Evolutionary conservation across 2,888 invertebrate genomes (phyloP), one percentile per base, ranked within the genome.

Genomic region (Eledona agricola): DNA sequence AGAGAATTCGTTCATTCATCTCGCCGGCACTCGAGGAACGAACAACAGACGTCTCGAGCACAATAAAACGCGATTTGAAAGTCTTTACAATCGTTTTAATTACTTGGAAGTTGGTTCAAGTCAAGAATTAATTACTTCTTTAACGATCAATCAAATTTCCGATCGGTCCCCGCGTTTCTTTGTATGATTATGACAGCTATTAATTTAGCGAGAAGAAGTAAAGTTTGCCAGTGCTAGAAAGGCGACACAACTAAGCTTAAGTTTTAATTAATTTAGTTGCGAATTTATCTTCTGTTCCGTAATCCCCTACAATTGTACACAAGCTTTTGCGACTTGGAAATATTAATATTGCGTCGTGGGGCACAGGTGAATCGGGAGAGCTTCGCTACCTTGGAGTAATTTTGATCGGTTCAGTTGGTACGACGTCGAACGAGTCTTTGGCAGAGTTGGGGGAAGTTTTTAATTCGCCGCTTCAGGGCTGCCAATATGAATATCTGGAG

Each of bases 231-330:
- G 43, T 42, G 7, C 34, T 40, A 42, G 50, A 50, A 50, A 50
- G 40, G 40, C 47, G 42, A 53, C 34, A 53, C 53, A 52, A 52
- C 46, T 40, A 53, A 47, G 53, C 53, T 53, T 53, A 53, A 53
- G 53, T 53, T 53, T 53, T 53, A 53, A 53, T 53, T 53, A 53
- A 53, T 53, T 53, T 53, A 53, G 40, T 53, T 28, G 15, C 19
- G 49, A 49, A 49, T 49, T 49, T 49, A 49, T 49, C 49, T 49
- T 49, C 15, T 38, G 28, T 38, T 38, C 3, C 20, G 38, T 31
- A 38, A 49, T 38, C 38, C 38, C 31, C 15, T 29, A 29, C 45
- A 49, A 49, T 38, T 37, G 49, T 46, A 35, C 35, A 46, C 32
- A 35, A 19, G 35, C 26, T 46, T 29, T 29, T 12, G 13, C 35